phyloP scores from a whole-genome alignment of 2,113 vertebrate species.

The Bambusicola thoracicus region DNA sequence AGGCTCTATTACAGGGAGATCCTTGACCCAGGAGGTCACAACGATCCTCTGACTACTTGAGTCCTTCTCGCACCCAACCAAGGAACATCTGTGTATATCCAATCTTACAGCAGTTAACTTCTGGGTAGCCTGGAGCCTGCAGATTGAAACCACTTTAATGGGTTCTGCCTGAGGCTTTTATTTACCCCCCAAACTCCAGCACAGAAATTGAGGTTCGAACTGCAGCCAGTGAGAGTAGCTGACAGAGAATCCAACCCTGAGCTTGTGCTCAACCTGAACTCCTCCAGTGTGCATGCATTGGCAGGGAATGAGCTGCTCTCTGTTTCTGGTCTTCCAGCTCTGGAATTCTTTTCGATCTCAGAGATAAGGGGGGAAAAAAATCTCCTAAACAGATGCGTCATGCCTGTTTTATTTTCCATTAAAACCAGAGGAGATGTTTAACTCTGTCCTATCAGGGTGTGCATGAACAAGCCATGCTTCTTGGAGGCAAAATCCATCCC shows the following conservation, averaged over 20 bases:
- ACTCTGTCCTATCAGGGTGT: slow-evolving; percentile 25
- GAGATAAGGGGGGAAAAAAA: slow-evolving; percentile 62
- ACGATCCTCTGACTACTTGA: neutral
- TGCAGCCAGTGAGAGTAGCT: neutral
- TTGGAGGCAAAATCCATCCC: neutral
- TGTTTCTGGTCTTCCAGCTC: slow-evolving; percentile 27
- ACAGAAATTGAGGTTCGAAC: neutral
- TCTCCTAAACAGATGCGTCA: slow-evolving; percentile 65
- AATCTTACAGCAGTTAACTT: slow-evolving; percentile 8
- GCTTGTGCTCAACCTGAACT: slow-evolving; percentile 43
- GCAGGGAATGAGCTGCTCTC: slow-evolving; percentile 47
- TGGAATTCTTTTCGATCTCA: slow-evolving; percentile 60
- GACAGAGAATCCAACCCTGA: neutral
- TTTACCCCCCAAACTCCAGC: neutral
- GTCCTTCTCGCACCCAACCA: neutral
- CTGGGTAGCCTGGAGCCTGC: neutral
- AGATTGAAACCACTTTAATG: neutral
- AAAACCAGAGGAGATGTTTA: slow-evolving; percentile 24
- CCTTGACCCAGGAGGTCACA: neutral
- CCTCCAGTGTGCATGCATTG: neutral
- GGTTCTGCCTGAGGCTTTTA: slow-evolving; percentile 9
- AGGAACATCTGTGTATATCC: neutral
- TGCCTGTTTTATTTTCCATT: slow-evolving; percentile 62
- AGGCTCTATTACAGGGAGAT: neutral
- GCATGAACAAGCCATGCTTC: neutral